Evolutionary conservation across 2,888 invertebrate genomes (phyloP), one percentile per base, ranked within the genome.

Genomic region (Drosophila engyochracea): DNA sequence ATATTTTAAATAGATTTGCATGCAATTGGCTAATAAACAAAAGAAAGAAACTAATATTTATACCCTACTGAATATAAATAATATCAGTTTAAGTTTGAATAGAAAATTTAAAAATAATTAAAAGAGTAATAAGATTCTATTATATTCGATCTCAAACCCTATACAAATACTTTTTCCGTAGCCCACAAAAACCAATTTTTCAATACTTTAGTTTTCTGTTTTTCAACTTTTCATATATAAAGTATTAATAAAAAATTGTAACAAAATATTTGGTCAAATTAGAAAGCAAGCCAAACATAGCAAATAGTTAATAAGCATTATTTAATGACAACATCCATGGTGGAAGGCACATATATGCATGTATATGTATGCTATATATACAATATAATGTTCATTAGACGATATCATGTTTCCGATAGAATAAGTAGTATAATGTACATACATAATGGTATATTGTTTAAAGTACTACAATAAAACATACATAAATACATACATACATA

Each of bases 211-310:
- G 16, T 54, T 3, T 10, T 25, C 25, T 19, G 10, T 3, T 16
- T 16, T 28, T 28, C 0, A 7, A 52, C 19, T 16, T 22, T 33
- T 12, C 19, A 19, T 55, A 49, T 25, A 35, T 49, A 39, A 51
- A 30, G 28, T 25, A 57, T 41, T 57, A 70, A 70, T 57, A 57
- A 41, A 69, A 69, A 41, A 19, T 10, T 25, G 37, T 12, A 33
- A 51, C 39, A 19, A 58, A 54, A 64, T 22, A 28, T 19, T 53
- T 73, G n/a, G 31, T 47, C 22, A 55, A 37, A 51, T 41, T 54
- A 47, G 25, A 64, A 47, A 71, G 71, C 79, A 79, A 79, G 79
- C 79, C 79, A 79, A 66, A 81, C 82, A 68, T 44, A 76, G 81
- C 81, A 51, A 35, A 39, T 41, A 57, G 49, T 76, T 81, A 81